A percentile compares a stretch with the other conserved stretches of the same genome.
Evolutionary conservation across 2,113 vertebrate species (phyloP).

Genomic region (Fregetta grallaria): DNA sequence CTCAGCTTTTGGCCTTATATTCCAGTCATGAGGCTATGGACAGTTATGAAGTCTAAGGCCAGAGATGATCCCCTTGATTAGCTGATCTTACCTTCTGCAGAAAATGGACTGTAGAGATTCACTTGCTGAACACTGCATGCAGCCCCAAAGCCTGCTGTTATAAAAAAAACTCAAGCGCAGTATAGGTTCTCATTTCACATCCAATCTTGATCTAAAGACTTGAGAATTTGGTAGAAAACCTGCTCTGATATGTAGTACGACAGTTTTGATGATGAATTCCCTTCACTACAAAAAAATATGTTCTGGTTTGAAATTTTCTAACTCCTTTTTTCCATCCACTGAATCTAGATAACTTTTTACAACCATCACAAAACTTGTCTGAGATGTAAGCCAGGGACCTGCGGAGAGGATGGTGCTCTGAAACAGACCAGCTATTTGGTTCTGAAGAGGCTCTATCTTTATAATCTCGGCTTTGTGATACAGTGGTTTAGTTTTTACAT

Average conservation of each 20-base stretch:
- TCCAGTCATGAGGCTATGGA: neutral
- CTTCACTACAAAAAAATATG: neutral
- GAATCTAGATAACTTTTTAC: neutral
- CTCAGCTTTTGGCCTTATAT: neutral
- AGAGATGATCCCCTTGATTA: neutral
- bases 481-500: neutral
- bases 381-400: neutral
- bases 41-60: neutral
- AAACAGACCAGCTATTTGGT: neutral
- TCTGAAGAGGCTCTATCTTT: neutral
- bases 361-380: neutral
- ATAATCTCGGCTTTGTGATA: neutral
- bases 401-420: neutral
- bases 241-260: neutral
- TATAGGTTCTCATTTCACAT: neutral
- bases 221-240: neutral
- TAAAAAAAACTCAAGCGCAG: neutral
- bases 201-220: neutral
- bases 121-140: fast-evolving
- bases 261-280: neutral
- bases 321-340: neutral
- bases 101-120: neutral
- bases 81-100: neutral
- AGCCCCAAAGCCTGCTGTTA: neutral
- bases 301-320: neutral